Percentiles rank a stretch among this genome's conserved stretches.
phyloP scores from a whole-genome alignment of 2,113 vertebrate species.

The Herpetotheres cachinnans region DNA sequence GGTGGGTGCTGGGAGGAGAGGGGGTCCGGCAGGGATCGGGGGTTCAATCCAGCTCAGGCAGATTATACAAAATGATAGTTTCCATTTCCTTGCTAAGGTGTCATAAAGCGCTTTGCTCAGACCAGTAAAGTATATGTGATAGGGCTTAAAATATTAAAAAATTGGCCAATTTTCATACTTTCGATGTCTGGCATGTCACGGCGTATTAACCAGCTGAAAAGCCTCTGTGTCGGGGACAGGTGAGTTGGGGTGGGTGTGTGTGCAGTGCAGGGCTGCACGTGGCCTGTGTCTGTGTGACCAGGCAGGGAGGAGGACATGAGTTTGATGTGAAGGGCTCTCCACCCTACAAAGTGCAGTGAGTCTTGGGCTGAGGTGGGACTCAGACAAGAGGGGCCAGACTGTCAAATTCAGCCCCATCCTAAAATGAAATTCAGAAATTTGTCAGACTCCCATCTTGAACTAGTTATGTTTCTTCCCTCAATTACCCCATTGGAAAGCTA shows the following conservation, averaged over 20 bases:
- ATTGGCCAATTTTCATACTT: slow-evolving; percentile 64
- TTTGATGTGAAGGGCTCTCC: neutral
- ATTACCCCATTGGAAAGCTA: slow-evolving; percentile 45
- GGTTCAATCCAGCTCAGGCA: slow-evolving; percentile 36
- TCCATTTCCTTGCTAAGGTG: neutral
- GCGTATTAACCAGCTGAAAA: neutral
- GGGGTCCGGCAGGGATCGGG: neutral
- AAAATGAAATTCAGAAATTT: slow-evolving; percentile 31
- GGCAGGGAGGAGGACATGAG: neutral
- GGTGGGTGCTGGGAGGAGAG: neutral
- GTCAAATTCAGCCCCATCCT: slow-evolving; percentile 40
- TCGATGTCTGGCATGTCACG: slow-evolving; percentile 21
- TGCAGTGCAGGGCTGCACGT: neutral
- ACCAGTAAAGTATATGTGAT: neutral
- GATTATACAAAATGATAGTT: slow-evolving; percentile 28
- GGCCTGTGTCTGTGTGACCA: fast-evolving
- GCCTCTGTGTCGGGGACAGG: neutral
- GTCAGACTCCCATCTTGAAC: slow-evolving; percentile 65
- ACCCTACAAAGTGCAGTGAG: fast-evolving
- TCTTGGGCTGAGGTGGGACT: neutral
- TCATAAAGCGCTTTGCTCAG: slow-evolving; percentile 6
- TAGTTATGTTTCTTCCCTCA: slow-evolving; percentile 58
- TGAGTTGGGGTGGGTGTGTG: neutral
- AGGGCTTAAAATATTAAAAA: slow-evolving; percentile 59
- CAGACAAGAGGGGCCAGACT: neutral